A percentile compares a stretch with the other conserved stretches of the same genome.
Conservation (phyloP, 1,140 invertebrate species). For the Drosophila arizonae region DNA sequence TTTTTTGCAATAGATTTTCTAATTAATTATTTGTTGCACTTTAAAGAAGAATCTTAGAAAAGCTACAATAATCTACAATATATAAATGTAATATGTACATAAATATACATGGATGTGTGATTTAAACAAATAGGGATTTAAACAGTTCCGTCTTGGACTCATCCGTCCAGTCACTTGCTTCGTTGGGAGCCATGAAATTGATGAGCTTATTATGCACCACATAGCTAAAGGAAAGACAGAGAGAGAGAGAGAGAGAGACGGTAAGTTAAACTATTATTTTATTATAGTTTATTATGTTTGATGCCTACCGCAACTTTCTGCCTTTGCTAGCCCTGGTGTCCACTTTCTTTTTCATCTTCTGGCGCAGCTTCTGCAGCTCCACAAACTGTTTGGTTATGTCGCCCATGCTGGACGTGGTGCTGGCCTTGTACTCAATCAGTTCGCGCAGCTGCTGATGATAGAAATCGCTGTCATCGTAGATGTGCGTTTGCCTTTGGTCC, state of each 20-base stretch:
- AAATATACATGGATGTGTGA: background rate
- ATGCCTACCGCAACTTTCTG: constrained; percentile 88
- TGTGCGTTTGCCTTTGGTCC: constrained; percentile 88
- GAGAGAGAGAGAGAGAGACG: background rate
- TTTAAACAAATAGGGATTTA: constrained; percentile 91
- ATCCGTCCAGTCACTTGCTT: constrained; percentile 88
- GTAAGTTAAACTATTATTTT: constrained; percentile 8
- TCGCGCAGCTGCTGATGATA: constrained; percentile 96
- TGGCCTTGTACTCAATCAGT: constrained; percentile 95
- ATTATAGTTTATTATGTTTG: background rate
- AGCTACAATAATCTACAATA: constrained; percentile 5
- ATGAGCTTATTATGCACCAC: constrained; percentile 95
- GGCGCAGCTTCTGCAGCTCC: constrained; percentile 94
- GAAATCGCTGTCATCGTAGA: constrained; percentile 98
- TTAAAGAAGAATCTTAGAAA: background rate
- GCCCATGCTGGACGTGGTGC: constrained; percentile 91
- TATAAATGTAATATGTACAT: background rate
- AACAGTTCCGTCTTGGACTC: constrained; percentile 91
- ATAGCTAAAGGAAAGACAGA: constrained; percentile 84
- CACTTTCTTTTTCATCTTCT: constrained; percentile 94
- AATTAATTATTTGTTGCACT: too few species aligned
- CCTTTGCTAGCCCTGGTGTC: constrained; percentile 97
- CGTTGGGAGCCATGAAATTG: constrained; percentile 96
- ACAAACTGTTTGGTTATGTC: constrained; percentile 93
- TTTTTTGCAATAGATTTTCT: too few species aligned